phyloP scores from a whole-genome alignment of 2,797 vertebrate genomes.

The Spatula versicolor region DNA sequence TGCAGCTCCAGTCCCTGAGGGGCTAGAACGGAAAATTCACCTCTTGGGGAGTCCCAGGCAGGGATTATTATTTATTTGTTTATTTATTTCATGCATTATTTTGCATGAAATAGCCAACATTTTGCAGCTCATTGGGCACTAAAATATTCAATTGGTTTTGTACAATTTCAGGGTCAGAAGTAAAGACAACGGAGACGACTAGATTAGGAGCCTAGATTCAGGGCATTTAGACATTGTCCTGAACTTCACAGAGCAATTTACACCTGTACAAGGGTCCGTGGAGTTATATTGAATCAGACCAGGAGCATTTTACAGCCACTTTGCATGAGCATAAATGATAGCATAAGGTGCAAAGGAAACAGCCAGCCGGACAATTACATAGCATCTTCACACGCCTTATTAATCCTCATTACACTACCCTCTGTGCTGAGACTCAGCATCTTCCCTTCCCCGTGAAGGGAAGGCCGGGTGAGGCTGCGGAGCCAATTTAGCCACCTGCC shows the following conservation, averaged over 20 bases:
- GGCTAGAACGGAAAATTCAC: background rate
- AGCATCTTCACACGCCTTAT: conserved; percentile 65
- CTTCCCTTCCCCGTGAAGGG: background rate
- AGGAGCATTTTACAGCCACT: conserved; percentile 64
- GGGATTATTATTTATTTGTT: no score
- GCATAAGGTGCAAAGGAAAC: conserved; percentile 72
- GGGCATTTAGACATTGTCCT: background rate
- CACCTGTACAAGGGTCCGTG: conserved; percentile 22
- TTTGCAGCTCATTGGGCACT: background rate
- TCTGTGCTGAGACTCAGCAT: conserved; percentile 31
- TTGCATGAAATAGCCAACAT: background rate
- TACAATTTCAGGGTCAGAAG: background rate
- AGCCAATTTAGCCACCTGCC: conserved; percentile 51
- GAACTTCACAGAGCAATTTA: conserved; percentile 55
- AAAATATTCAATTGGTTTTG: background rate
- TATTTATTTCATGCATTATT: no score
- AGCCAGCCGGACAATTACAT: conserved; percentile 63
- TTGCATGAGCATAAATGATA: conserved; percentile 55
- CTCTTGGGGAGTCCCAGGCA: background rate
- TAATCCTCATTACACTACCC: conserved; percentile 69
- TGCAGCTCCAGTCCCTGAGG: background rate
- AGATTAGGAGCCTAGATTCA: background rate
- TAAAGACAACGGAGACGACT: background rate
- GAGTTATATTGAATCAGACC: conserved; percentile 33
- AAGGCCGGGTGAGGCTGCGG: background rate